A percentile compares a stretch with the other conserved stretches of the same genome.
Conservation (phyloP, 2,113 vertebrate species). For the Rhea pennata region DNA sequence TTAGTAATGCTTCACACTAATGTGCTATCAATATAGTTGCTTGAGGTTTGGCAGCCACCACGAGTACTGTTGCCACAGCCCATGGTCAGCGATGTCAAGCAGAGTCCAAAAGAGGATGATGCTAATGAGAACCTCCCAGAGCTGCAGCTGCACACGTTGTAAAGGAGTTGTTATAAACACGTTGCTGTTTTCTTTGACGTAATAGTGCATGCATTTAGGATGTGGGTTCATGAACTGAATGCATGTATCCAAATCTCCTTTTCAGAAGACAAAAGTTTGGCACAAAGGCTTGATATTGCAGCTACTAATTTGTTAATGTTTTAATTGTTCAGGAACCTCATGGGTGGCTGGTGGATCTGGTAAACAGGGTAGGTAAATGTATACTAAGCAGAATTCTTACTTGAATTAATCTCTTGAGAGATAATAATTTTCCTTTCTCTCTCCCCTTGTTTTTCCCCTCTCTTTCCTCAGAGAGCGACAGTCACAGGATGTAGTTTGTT, state of each 20-base stretch:
- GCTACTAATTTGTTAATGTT: conserved; percentile 41
- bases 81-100: conserved; percentile 16
- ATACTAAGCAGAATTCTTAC: not conserved
- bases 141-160: not conserved
- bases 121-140: not conserved
- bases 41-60: conserved; percentile 40
- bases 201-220: not conserved
- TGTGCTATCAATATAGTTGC: conserved; percentile 49
- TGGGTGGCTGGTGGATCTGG: conserved; percentile 98
- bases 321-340: conserved; percentile 89
- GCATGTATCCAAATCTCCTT: not conserved
- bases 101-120: not conserved
- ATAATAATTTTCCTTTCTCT: not conserved
- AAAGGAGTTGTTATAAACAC: not conserved
- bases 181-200: not conserved
- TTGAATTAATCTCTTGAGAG: not conserved
- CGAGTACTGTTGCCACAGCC: conserved; percentile 5
- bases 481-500: not conserved
- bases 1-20: not conserved
- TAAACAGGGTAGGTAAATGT: conserved; percentile 88
- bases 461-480: not conserved
- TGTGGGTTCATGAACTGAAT: not conserved
- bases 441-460: not conserved
- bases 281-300: not conserved
- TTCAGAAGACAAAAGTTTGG: not conserved